These are phyloP conservation scores for Leptoclinus maculatus DNA, from an alignment of 2,797 vertebrate species.

Conservation along the genomic window DNA sequence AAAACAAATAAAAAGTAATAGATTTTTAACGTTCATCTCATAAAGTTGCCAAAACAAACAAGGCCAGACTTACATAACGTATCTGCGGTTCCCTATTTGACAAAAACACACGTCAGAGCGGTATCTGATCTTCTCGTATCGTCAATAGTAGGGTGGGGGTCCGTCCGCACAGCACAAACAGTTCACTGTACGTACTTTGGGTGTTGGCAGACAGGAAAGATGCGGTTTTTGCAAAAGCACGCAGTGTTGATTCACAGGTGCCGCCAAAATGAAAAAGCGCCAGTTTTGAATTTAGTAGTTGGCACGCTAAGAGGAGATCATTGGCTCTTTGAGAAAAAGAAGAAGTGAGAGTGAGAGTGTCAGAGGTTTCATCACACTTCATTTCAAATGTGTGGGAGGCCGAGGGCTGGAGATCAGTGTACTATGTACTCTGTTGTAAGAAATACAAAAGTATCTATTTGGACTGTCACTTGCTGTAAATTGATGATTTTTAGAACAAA, in stretches of 20 bases:
- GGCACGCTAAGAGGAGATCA: neutral
- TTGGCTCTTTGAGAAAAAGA: slow-evolving; percentile 67
- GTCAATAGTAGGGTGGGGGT: slow-evolving; percentile 37
- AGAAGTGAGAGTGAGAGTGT: slow-evolving; percentile 73
- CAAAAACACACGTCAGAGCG: slow-evolving; percentile 25
- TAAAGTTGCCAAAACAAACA: slow-evolving; percentile 5
- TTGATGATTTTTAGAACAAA: neutral
- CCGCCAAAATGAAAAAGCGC: slow-evolving; percentile 71
- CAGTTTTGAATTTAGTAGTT: slow-evolving; percentile 74
- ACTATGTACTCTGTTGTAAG: neutral
- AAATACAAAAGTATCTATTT: neutral
- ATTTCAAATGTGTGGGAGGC: slow-evolving; percentile 16
- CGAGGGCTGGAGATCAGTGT: neutral
- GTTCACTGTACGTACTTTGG: slow-evolving; percentile 37
- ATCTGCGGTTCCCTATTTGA: slow-evolving; percentile 31
- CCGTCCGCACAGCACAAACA: slow-evolving; percentile 35
- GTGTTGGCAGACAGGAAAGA: slow-evolving; percentile 74
- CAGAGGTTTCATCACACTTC: neutral
- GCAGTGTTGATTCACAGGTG: slow-evolving; percentile 37
- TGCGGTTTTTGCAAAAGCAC: slow-evolving; percentile 70
- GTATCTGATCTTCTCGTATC: slow-evolving; percentile 14
- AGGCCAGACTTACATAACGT: slow-evolving; percentile 1
- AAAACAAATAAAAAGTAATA: neutral
- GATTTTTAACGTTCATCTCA: neutral
- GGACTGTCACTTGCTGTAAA: neutral